Evolutionary conservation across 2,113 vertebrate species (phyloP), one percentile per base, ranked within the genome.

Genomic region (Nycticryphes semicollaris): DNA sequence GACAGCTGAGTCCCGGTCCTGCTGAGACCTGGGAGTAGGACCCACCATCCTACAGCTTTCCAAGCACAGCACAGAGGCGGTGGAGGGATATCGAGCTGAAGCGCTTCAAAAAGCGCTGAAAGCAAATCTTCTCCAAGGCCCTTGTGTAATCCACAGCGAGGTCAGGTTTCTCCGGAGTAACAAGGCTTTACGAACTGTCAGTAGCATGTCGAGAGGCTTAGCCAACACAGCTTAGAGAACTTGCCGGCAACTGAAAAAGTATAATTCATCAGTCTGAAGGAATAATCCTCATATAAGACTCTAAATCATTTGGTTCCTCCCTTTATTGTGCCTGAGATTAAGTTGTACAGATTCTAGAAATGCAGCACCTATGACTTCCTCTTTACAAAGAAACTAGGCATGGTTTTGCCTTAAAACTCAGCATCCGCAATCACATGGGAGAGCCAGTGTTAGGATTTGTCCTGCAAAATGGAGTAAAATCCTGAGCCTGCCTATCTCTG

Each of bases 341-440:
- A 45, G 21, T 7, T 21, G 39, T 37, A 77, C 24, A 17, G 59
- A 45, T 67, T 89, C 73, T 47, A 64, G 73, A 81, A 87, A 70
- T 1, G 12, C n/a, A 50, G 56, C n/a, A 64, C 33, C 78, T 72
- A 22, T 43, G 37, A 59, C n/a, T 89, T 86, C 50, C 31, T 70
- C 63, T 77, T 30, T 47, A 76, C 66, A 45, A 77, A 84, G 86
- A 45, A 67, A 37, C 14, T 2, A 23, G n/a, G 31, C 30, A 4
- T 10, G n/a, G 60, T 59, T 84, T 66, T n/a, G 25, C 21, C 64
- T 45, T 43, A 84, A 87, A 94, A 59, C 50, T 60, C 18, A 3
- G 3, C 0, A 0, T 45, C 37, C 1, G 2, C 1, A 0, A 17
- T 68, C 39, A 15, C 30, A 15, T 2, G 21, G 39, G 35, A 81